These are phyloP conservation scores for Sycobia sp. DNA, from an alignment of 1,140 invertebrate species.

Conservation along the genomic window DNA sequence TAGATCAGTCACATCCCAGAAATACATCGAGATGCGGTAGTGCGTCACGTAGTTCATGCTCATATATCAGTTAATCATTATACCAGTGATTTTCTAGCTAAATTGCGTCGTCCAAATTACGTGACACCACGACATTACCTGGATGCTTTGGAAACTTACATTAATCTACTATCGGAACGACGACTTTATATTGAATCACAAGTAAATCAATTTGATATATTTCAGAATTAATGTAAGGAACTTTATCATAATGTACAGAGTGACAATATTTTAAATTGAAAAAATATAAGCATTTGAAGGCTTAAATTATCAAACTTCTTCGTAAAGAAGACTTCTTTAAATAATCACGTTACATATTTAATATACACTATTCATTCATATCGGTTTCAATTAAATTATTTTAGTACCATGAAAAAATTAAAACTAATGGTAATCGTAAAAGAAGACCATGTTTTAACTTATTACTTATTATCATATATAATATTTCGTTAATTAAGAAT, in stretches of 20 bases:
- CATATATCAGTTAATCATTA: slow-evolving; percentile 76
- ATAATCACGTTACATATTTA: too few relatives aligned
- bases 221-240: too few relatives aligned
- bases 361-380: too few relatives aligned
- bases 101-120: slow-evolving; percentile 78
- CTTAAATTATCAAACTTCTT: too few relatives aligned
- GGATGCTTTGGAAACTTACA: slow-evolving; percentile 81
- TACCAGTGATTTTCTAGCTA: slow-evolving; percentile 72
- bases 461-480: too few relatives aligned
- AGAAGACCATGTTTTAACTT: too few relatives aligned
- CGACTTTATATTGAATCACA: slow-evolving; percentile 57
- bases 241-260: too few relatives aligned
- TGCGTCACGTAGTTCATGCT: slow-evolving; percentile 83
- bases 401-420: too few relatives aligned
- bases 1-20: slow-evolving; percentile 70
- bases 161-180: slow-evolving; percentile 73
- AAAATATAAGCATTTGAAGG: neutral
- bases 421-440: too few relatives aligned
- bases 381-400: too few relatives aligned
- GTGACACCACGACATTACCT: slow-evolving; percentile 90
- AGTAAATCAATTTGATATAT: slow-evolving; percentile 16
- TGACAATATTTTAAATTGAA: neutral
- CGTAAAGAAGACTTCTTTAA: too few relatives aligned
- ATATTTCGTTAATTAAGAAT: too few relatives aligned
- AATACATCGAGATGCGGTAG: slow-evolving; percentile 69